phyloP scores from a whole-genome alignment of 2,113 vertebrate species.

The human region DNA sequence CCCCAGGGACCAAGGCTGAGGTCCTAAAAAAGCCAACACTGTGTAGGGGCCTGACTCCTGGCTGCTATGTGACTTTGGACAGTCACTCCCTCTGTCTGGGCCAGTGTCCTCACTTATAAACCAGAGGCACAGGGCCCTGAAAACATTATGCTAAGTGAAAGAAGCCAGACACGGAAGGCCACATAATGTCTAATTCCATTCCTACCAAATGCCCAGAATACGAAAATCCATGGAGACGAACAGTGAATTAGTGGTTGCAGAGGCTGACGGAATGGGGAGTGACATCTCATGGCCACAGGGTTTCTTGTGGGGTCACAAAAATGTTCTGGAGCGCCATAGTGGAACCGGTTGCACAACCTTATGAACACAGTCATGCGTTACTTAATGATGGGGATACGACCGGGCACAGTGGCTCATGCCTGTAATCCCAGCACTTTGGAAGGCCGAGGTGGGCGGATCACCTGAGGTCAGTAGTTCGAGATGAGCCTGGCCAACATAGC shows the following conservation, averaged over 20 bases:
- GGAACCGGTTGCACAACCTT: not conserved
- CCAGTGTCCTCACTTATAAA: not conserved
- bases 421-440: too few relatives aligned
- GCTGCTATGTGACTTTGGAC: not conserved
- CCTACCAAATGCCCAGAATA: not conserved
- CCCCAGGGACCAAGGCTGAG: not conserved
- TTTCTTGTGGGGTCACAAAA: not conserved
- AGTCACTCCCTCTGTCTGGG: not conserved
- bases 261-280: not conserved
- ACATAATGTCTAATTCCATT: rapidly evolving
- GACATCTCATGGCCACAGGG: not conserved
- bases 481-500: too few relatives aligned
- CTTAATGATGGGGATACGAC: not conserved
- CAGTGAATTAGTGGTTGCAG: not conserved
- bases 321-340: not conserved
- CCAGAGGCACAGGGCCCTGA: not conserved
- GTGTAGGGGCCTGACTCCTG: not conserved
- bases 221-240: not conserved
- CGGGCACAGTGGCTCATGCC: too few relatives aligned
- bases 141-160: not conserved
- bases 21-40: not conserved
- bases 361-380: not conserved
- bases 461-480: too few relatives aligned
- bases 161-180: not conserved
- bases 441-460: too few relatives aligned